Base-by-base conservation (phyloP, 1,140 invertebrate genomes). In the Drosophila nannoptera region DNA sequence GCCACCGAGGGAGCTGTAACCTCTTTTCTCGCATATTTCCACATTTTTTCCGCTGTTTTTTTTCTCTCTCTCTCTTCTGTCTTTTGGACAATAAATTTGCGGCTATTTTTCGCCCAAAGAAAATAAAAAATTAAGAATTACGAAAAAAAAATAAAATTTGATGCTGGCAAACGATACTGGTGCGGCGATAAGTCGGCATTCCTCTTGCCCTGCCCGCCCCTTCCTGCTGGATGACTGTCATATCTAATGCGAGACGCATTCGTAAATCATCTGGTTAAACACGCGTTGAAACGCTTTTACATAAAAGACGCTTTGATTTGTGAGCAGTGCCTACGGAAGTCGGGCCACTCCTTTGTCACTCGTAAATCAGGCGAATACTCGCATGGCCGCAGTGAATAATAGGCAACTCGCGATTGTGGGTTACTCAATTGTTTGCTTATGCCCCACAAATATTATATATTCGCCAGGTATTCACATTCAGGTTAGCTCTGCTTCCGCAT, bases 231-330 rank as follows among this genome's bases (percentile, higher is more conserved):
- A 1, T 2, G n/a, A 29, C n/a, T 11, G 48, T 16, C 32, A 11
- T 50, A 61, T 83, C 78, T 84, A 83, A 83, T 77, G 61, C 75
- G 68, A 69, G 73, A 55, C 71, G 72, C 68, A 75, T 75, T 67
- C 80, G 78, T 83, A 83, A 83, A 83, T 83, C 80, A 83, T 84
- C 78, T 64, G 72, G 48, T 52, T 70, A 81, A 81, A 68, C 73
- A 75, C 80, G 78, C 72, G 74, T 68, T 65, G 78, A 78, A 84
- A 83, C 80, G 73, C 78, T 78, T 75, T 83, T 83, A 64, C 77
- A 82, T 83, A 71, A 77, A 77, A 64, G 43, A 55, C 32, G 56
- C 71, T 76, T 76, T 84, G 68, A 69, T 76, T 69, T 76, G 76
- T 73, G 58, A 36, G 67, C 62, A 65, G 55, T 38, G 16, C 40